Conservation (phyloP, 2,113 vertebrate species). For the Lagopus muta region DNA sequence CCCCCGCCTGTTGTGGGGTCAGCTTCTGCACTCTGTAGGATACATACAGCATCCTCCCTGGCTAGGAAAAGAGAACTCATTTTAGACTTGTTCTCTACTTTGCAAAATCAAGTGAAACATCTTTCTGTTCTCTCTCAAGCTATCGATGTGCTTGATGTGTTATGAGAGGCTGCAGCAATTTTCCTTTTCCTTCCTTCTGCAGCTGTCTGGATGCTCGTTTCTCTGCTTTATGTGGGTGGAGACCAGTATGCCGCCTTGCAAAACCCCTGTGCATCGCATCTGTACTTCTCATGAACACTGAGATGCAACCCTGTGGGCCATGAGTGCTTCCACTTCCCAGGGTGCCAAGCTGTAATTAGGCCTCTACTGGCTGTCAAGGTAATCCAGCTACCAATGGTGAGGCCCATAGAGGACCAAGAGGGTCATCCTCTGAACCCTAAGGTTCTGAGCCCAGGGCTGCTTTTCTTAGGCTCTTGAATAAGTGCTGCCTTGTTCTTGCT, state of each 20-base stretch:
- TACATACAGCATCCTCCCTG: neutral
- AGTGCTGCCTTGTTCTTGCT: neutral
- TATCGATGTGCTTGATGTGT: neutral
- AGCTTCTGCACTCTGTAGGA: neutral
- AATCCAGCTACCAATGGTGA: neutral
- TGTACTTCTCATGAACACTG: neutral
- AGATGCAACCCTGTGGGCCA: neutral
- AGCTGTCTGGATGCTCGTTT: neutral
- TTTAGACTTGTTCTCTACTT: neutral
- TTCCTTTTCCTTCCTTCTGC: neutral
- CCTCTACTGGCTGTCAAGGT: neutral
- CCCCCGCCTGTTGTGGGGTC: neutral
- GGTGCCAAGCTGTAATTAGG: neutral
- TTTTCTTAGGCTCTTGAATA: neutral
- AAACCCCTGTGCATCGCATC: neutral
- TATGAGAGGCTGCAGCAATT: neutral
- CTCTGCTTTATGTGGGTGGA: neutral
- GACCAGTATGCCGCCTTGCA: neutral
- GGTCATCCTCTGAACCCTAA: neutral
- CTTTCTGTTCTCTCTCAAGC: neutral
- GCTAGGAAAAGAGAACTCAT: neutral
- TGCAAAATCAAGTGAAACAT: neutral
- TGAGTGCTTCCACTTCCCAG: neutral
- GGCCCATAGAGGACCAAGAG: neutral
- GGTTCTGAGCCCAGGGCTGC: neutral